Evolutionary conservation across 2,888 invertebrate genomes (phyloP).

Genomic region (Rotaria macrura): DNA sequence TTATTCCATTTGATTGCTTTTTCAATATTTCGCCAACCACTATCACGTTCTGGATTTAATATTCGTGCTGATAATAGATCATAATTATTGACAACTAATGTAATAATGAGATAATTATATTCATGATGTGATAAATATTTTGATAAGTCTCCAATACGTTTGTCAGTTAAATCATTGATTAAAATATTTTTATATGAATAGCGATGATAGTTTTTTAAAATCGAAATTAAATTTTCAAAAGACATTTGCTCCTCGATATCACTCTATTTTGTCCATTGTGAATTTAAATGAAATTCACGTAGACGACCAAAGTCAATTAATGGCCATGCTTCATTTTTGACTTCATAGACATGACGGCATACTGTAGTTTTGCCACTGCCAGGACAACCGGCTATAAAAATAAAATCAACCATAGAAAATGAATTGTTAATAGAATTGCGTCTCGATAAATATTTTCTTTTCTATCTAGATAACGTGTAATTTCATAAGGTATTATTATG

Average conservation of each 20-base stretch:
- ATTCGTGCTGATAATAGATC: background rate
- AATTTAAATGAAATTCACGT: background rate
- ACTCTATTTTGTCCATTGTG: background rate
- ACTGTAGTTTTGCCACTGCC: background rate
- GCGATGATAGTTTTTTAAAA: background rate
- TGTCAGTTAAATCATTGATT: background rate
- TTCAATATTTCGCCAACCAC: background rate
- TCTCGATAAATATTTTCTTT: too few relatives aligned
- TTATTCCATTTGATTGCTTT: background rate
- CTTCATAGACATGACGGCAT: background rate
- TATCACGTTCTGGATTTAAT: background rate
- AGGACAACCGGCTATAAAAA: background rate
- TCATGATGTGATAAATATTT: background rate
- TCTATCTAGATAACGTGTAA: too few relatives aligned
- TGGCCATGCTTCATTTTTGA: background rate
- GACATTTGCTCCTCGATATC: background rate
- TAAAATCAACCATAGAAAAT: background rate
- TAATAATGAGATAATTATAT: background rate
- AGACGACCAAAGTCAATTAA: background rate
- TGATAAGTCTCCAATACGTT: background rate
- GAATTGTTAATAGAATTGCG: too few relatives aligned
- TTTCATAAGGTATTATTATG: too few relatives aligned
- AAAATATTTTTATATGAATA: background rate
- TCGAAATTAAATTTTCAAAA: background rate
- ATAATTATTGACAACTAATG: background rate